Conservation (phyloP, 1,140 invertebrate species). For the Heliothis virescens region DNA sequence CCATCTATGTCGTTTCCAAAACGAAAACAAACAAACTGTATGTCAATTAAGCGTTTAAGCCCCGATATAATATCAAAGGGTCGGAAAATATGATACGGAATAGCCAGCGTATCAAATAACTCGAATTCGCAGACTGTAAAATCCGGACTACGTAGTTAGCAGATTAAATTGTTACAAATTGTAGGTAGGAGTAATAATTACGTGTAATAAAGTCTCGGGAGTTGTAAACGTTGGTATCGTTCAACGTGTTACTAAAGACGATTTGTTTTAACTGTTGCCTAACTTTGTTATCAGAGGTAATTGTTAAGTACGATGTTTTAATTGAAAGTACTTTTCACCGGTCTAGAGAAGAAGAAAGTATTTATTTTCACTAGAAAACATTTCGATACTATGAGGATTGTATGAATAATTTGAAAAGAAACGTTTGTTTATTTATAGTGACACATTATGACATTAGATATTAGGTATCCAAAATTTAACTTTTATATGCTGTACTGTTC, state of each 20-base stretch:
- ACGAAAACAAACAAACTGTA: background rate
- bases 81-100: background rate
- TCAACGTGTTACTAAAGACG: slow-evolving; percentile 59
- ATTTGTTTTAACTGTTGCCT: slow-evolving; percentile 59
- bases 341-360: too few species aligned
- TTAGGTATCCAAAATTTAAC: too few species aligned
- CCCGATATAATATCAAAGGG: background rate
- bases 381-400: too few species aligned
- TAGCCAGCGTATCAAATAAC: background rate
- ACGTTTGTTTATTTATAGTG: too few species aligned
- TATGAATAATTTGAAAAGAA: too few species aligned
- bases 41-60: background rate
- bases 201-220: slow-evolving; percentile 65
- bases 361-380: too few species aligned
- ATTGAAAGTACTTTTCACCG: too few species aligned
- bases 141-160: slow-evolving; percentile 4
- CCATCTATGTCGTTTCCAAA: background rate
- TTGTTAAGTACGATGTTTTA: too few species aligned
- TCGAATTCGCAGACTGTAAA: slow-evolving; percentile 31
- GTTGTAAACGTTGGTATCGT: slow-evolving; percentile 68
- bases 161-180: slow-evolving; percentile 64
- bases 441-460: too few species aligned
- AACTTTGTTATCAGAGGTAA: slow-evolving; percentile 44
- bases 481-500: too few species aligned
- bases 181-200: slow-evolving; percentile 73